These are phyloP conservation scores for Periophthalmus modestus DNA, from an alignment of 2,113 vertebrate genomes.

Conservation along the genomic window DNA sequence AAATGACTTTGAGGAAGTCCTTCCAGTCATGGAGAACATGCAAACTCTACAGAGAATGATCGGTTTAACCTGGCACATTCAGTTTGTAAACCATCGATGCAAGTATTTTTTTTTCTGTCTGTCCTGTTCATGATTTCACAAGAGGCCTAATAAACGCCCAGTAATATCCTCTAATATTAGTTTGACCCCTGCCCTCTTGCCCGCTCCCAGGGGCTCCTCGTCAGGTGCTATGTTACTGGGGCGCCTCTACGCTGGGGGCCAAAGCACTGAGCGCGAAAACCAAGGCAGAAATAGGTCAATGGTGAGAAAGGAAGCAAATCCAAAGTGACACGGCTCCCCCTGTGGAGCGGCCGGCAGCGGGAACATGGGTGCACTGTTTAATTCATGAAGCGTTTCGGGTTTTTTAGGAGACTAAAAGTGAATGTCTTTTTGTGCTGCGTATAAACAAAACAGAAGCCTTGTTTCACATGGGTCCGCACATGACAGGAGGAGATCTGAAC, in stretches of 20 bases:
- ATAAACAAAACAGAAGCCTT: neutral
- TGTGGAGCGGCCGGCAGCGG: conserved; percentile 17
- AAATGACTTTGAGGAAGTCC: no score
- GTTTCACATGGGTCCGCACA: neutral
- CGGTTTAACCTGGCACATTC: no score
- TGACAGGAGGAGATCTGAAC: neutral
- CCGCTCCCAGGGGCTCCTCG: conserved; percentile 31
- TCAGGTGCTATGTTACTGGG: conserved; percentile 57
- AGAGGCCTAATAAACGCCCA: neutral
- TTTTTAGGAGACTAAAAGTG: conserved; percentile 7
- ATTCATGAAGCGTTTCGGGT: conserved; percentile 23
- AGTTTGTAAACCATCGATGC: no score
- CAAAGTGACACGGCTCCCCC: conserved; percentile 39
- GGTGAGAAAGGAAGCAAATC: conserved; percentile 44
- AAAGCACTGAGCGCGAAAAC: conserved; percentile 25
- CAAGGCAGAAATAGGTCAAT: conserved; percentile 57
- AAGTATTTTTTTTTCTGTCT: neutral
- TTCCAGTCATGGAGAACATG: no score
- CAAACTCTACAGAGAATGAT: no score
- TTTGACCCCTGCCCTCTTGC: conserved; percentile 28
- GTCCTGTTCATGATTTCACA: neutral
- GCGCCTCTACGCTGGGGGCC: conserved; percentile 31
- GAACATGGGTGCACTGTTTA: conserved; percentile 25
- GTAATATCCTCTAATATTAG: conserved; percentile 38
- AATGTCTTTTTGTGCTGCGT: neutral